phyloP scores from a whole-genome alignment of 2,797 vertebrate genomes.

The Cephalopachus bancanus region DNA sequence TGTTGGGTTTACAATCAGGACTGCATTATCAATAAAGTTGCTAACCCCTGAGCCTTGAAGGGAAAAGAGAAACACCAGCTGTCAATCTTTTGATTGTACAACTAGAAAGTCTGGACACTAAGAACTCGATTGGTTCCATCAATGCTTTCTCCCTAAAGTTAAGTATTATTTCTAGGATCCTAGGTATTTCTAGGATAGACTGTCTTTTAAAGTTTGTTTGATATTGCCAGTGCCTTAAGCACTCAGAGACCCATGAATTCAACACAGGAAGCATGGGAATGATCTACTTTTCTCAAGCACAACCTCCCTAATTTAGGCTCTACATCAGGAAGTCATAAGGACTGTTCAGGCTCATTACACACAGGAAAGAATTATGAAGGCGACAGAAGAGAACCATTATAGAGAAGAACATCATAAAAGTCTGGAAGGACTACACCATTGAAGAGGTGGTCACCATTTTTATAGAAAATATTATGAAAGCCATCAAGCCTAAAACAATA shows the following conservation, averaged over 20 bases:
- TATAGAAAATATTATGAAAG: background rate
- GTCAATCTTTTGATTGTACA: background rate
- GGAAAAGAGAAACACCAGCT: background rate
- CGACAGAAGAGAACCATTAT: background rate
- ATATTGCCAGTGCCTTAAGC: background rate
- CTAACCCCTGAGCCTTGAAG: background rate
- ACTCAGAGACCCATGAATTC: background rate
- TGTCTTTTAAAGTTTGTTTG: background rate
- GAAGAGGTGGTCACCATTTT: background rate
- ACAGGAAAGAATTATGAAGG: background rate
- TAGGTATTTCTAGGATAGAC: background rate
- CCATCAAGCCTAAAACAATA: background rate
- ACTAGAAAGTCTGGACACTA: background rate
- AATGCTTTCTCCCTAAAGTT: background rate
- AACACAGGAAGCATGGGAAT: background rate
- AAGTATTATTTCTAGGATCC: no score
- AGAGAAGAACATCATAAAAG: background rate
- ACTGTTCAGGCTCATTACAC: background rate
- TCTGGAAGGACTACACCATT: background rate
- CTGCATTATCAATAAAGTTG: background rate
- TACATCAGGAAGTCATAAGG: background rate
- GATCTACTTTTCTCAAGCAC: background rate
- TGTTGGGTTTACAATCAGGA: background rate
- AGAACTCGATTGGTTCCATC: background rate
- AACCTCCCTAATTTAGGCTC: background rate